A percentile compares a stretch with the other conserved stretches of the same genome.
Conservation (phyloP, 2,797 vertebrate species). For the Pipistrellus nathusii region DNA sequence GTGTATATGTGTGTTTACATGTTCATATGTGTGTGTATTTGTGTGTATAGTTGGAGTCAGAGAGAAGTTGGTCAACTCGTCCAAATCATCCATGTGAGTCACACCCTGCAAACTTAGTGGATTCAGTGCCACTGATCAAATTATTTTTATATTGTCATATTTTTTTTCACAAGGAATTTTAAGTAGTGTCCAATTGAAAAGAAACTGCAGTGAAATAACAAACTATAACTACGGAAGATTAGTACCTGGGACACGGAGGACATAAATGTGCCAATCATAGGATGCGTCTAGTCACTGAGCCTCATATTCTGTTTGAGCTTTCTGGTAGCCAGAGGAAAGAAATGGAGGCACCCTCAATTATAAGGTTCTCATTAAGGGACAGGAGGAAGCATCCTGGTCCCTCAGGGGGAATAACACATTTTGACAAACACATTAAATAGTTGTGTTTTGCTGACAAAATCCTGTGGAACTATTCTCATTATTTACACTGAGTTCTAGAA, state of each 20-base stretch:
- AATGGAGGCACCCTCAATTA: neutral
- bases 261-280: conserved; percentile 19
- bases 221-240: conserved; percentile 18
- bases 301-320: neutral
- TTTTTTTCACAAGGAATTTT: conserved; percentile 45
- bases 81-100: neutral
- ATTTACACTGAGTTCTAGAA: conserved; percentile 57
- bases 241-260: neutral
- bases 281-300: neutral
- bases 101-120: neutral
- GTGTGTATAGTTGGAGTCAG: neutral
- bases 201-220: neutral
- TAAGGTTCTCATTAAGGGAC: conserved; percentile 30
- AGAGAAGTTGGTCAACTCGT: neutral
- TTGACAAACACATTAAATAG: conserved; percentile 66
- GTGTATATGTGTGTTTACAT: too few species aligned
- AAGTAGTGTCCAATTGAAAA: neutral
- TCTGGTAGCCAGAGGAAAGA: conserved; percentile 49
- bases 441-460: conserved; percentile 55
- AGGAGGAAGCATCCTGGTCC: neutral
- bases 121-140: neutral
- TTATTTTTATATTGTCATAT: conserved; percentile 24
- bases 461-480: conserved; percentile 43
- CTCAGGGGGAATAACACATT: conserved; percentile 53
- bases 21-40: neutral